phyloP scores from a whole-genome alignment of 2,888 invertebrate genomes.

The Spodoptera picta region DNA sequence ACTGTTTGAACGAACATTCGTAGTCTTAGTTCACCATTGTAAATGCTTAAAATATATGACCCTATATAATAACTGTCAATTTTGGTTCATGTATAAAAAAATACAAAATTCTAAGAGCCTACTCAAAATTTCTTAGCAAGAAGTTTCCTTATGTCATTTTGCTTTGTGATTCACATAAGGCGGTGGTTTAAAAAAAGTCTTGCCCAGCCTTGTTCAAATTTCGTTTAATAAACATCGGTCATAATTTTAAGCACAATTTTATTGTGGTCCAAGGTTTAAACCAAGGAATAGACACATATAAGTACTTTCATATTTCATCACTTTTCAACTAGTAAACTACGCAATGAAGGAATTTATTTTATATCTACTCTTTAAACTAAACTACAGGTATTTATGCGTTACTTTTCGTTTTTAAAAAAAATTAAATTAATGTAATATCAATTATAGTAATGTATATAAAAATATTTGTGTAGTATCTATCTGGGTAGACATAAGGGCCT shows the following conservation, averaged over 20 bases:
- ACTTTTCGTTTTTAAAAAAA: slow-evolving; percentile 32
- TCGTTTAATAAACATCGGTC: background rate
- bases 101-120: no score
- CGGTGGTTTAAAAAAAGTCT: background rate
- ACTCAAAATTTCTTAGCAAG: background rate
- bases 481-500: no score
- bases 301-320: slow-evolving; percentile 30
- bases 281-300: slow-evolving; percentile 40
- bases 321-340: slow-evolving; percentile 39
- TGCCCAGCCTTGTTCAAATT: background rate
- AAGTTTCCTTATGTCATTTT: background rate
- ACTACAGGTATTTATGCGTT: slow-evolving; percentile 20
- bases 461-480: background rate
- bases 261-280: slow-evolving; percentile 45
- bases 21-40: slow-evolving; percentile 20
- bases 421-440: slow-evolving; percentile 15
- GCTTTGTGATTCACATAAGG: background rate
- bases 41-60: slow-evolving; percentile 21
- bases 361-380: slow-evolving; percentile 42
- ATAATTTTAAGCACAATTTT: slow-evolving; percentile 32
- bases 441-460: slow-evolving; percentile 35
- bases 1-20: slow-evolving; percentile 55
- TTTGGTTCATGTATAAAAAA: no score
- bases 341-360: slow-evolving; percentile 51
- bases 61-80: background rate